phyloP scores from a whole-genome alignment of 2,797 vertebrate genomes.

The Rhinella marina region DNA sequence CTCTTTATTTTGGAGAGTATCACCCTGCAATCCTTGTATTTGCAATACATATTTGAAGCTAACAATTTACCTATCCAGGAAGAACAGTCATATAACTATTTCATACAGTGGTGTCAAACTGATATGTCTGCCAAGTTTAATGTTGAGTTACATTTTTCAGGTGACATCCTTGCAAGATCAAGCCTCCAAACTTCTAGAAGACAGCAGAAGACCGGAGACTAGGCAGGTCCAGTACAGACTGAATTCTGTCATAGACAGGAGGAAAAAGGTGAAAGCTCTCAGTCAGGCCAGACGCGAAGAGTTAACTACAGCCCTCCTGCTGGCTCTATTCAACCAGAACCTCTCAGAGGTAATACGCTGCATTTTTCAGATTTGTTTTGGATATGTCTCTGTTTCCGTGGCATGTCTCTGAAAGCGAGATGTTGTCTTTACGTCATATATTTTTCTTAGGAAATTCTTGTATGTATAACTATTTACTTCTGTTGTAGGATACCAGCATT shows the following conservation, averaged over 20 bases:
- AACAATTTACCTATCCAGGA: not conserved
- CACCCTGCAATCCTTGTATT: no score
- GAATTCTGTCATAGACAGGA: slow-evolving; percentile 69
- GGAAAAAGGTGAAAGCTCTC: slow-evolving; percentile 76
- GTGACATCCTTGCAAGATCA: slow-evolving; percentile 79
- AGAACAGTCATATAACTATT: not conserved
- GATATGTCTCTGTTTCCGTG: not conserved
- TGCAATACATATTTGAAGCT: no score
- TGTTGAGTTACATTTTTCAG: slow-evolving; percentile 66
- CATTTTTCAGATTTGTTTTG: not conserved
- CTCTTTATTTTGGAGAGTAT: no score
- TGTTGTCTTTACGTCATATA: not conserved
- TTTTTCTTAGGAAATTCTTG: not conserved
- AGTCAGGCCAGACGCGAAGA: slow-evolving; percentile 75
- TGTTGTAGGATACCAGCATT: not conserved
- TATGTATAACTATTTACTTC: not conserved
- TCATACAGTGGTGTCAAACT: not conserved
- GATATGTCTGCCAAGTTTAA: not conserved
- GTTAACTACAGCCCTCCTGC: slow-evolving; percentile 76
- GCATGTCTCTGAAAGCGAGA: not conserved
- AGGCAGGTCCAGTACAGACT: slow-evolving; percentile 72
- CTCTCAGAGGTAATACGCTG: slow-evolving; percentile 76
- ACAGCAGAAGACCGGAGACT: slow-evolving; percentile 69
- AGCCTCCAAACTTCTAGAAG: slow-evolving; percentile 69
- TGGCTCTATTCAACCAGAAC: slow-evolving; percentile 79